A percentile compares a stretch with the other conserved stretches of the same genome.
Evolutionary conservation across 2,888 invertebrate species (phyloP).

Genomic region (Hemaris fuciformis): DNA sequence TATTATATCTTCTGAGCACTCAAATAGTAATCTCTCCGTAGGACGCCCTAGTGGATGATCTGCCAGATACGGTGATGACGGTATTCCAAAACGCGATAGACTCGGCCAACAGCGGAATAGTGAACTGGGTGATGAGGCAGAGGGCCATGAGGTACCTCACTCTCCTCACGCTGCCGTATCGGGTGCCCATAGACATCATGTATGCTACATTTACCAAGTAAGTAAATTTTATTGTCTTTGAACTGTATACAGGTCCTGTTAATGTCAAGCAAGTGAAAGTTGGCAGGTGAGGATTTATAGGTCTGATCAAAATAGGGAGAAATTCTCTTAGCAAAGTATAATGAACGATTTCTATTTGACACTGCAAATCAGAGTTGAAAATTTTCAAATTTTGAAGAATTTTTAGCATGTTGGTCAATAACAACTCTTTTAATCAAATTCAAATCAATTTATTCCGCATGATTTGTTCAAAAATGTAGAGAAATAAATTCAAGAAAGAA

Average conservation of each 20-base stretch:
- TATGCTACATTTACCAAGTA: constrained; percentile 94
- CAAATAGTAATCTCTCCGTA: constrained; percentile 49
- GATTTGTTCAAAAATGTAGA: no score
- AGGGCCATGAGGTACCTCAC: constrained; percentile 90
- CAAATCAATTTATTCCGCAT: no score
- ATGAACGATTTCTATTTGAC: no score
- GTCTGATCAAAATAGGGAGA: no score
- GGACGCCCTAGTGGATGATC: constrained; percentile 93
- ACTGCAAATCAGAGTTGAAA: no score
- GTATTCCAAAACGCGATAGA: constrained; percentile 97
- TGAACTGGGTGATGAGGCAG: constrained; percentile 94
- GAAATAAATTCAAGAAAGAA: no score
- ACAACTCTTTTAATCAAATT: no score
- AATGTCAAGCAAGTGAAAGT: no score
- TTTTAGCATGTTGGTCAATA: no score
- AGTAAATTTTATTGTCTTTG: constrained; percentile 57
- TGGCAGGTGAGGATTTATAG: no score
- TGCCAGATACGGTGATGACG: constrained; percentile 94
- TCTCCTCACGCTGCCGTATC: constrained; percentile 91
- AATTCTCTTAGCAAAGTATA: no score
- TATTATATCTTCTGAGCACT: not conserved
- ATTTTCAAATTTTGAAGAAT: no score
- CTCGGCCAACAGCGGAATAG: constrained; percentile 93
- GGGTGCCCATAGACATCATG: constrained; percentile 93
- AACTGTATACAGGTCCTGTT: not conserved